Evolutionary conservation across 1,140 invertebrate species (phyloP).

Genomic region (Pomacea maculata): DNA sequence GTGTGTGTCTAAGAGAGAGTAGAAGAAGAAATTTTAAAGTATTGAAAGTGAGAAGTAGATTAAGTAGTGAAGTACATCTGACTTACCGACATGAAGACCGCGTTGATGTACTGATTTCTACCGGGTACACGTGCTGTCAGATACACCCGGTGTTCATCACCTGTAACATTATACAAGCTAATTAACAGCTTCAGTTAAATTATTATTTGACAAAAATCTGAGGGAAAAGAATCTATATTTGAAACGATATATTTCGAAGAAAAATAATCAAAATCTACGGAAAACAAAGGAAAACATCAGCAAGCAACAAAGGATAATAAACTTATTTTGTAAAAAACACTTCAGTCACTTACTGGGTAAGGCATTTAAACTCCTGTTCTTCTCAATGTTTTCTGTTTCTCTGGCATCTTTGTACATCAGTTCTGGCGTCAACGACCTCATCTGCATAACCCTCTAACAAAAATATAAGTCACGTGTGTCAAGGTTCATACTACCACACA

Average conservation of each 20-base stretch:
- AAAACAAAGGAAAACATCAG: background rate
- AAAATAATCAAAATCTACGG: background rate
- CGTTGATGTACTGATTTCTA: conserved; percentile 17
- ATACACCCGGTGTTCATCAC: conserved; percentile 15
- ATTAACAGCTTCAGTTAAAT: no score
- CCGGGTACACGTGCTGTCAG: conserved; percentile 7
- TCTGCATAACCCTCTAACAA: no score
- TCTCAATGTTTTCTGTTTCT: conserved; percentile 5
- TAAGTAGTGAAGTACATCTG: no score
- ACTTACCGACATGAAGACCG: conserved; percentile 19
- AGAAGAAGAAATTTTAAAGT: no score
- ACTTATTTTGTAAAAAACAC: background rate
- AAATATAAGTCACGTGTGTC: no score
- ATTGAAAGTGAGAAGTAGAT: no score
- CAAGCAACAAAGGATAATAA: background rate
- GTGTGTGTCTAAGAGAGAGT: no score
- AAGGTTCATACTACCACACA: no score
- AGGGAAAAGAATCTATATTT: background rate
- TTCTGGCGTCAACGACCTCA: no score
- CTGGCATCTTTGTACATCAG: background rate
- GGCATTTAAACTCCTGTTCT: conserved; percentile 5
- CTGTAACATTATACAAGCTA: background rate
- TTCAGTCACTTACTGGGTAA: background rate
- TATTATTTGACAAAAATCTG: no score
- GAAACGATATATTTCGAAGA: background rate